Percentiles rank a stretch among this genome's conserved stretches.
These are phyloP conservation scores for Lordiphosa mommai DNA, from an alignment of 1,140 invertebrate genomes.

Conservation along the genomic window DNA sequence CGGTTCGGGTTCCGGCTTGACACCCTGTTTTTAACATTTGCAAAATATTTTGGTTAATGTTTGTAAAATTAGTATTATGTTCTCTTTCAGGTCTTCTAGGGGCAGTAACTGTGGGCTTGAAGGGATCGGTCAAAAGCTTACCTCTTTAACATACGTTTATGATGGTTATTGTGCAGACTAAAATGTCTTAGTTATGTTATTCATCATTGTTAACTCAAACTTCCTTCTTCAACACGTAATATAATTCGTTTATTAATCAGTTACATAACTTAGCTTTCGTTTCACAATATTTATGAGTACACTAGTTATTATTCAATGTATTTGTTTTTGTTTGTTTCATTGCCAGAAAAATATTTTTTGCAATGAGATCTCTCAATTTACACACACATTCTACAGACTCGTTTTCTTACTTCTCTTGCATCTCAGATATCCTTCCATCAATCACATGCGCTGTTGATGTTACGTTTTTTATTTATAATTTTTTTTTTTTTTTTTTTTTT, in stretches of 20 bases:
- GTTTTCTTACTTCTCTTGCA: slow-evolving; percentile 1
- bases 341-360: background rate
- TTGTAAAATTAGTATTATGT: too few species aligned
- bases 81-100: too few species aligned
- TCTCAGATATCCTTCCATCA: slow-evolving; percentile 28
- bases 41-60: too few species aligned
- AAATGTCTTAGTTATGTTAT: too few species aligned
- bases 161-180: too few species aligned
- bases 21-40: too few species aligned
- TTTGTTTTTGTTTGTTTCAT: slow-evolving; percentile 1
- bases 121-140: too few species aligned
- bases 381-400: slow-evolving; percentile 29
- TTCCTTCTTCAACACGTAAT: slow-evolving; percentile 37
- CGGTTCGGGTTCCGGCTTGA: too few species aligned
- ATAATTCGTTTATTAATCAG: slow-evolving; percentile 63
- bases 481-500: slow-evolving; percentile 2
- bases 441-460: slow-evolving; percentile 2
- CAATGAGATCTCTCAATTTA: slow-evolving; percentile 12
- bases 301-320: slow-evolving; percentile 5
- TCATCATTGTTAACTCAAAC: too few species aligned
- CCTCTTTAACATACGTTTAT: too few species aligned
- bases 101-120: too few species aligned
- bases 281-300: slow-evolving; percentile 47
- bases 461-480: too few species aligned
- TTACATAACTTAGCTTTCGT: slow-evolving; percentile 60